A percentile compares a stretch with the other conserved stretches of the same genome.
Conservation (phyloP, 53 echinoderm and acorn worm genomes). For the Patiria pectinifera region DNA sequence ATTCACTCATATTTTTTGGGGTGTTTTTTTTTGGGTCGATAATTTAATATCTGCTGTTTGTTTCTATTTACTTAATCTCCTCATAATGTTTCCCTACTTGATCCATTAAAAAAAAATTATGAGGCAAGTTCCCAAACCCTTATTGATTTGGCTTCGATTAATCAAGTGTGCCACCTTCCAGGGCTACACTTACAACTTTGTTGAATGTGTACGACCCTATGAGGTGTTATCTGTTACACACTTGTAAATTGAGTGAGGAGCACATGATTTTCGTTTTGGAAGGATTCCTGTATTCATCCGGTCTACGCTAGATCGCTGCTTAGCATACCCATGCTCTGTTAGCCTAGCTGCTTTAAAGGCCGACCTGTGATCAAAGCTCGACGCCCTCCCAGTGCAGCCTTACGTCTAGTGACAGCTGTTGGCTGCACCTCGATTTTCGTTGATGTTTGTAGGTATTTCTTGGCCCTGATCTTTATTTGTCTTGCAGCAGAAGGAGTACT, state of each 20-base stretch:
- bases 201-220: slow-evolving; percentile 42
- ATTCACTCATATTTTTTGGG: too few relatives aligned
- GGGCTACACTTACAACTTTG: slow-evolving; percentile 17
- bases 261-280: not conserved
- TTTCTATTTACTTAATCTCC: too few relatives aligned
- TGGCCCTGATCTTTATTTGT: slow-evolving; percentile 18
- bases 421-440: slow-evolving; percentile 35
- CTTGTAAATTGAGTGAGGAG: slow-evolving; percentile 6
- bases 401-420: slow-evolving; percentile 35
- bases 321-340: slow-evolving; percentile 39
- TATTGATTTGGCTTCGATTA: too few relatives aligned
- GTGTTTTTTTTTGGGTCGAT: too few relatives aligned
- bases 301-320: not conserved
- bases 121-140: too few relatives aligned
- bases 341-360: not conserved
- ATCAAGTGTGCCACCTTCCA: too few relatives aligned
- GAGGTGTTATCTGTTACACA: slow-evolving; percentile 26
- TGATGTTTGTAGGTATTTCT: slow-evolving; percentile 18
- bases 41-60: too few relatives aligned
- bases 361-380: slow-evolving; percentile 38
- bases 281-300: not conserved
- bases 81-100: too few relatives aligned
- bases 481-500: slow-evolving; percentile 7
- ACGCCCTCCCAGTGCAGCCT: slow-evolving; percentile 22
- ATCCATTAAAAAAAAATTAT: too few relatives aligned